These are phyloP conservation scores for Pterostichus madidus DNA, from an alignment of 2,888 invertebrate species.

Conservation along the genomic window DNA sequence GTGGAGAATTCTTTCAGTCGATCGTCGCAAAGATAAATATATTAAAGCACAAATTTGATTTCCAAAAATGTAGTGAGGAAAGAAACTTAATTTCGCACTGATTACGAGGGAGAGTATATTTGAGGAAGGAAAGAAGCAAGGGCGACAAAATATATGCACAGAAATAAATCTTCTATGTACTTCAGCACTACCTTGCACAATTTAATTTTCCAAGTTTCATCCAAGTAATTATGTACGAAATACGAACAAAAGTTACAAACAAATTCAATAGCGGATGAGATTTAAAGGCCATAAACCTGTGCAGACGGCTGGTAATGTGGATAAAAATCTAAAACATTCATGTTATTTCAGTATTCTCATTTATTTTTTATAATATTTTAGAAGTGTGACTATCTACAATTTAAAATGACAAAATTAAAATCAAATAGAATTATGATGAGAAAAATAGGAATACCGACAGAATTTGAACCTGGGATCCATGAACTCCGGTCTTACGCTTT, in stretches of 20 bases:
- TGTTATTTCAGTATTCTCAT: no score
- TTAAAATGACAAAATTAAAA: no score
- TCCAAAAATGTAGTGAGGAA: conserved; percentile 62
- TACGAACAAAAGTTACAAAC: conserved; percentile 59
- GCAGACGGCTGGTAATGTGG: background rate
- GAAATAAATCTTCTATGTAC: conserved; percentile 65
- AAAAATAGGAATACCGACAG: no score
- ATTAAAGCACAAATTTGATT: conserved; percentile 64
- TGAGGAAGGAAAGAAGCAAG: background rate
- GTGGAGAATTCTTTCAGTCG: conserved; percentile 42
- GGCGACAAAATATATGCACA: conserved; percentile 63
- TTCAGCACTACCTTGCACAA: conserved; percentile 64
- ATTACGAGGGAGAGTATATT: conserved; percentile 43
- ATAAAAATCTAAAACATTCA: no score
- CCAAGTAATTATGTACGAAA: conserved; percentile 58
- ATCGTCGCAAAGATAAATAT: conserved; percentile 62
- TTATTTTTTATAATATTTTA: no score
- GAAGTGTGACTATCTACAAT: no score
- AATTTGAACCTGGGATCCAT: no score
- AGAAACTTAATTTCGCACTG: conserved; percentile 62
- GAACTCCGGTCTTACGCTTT: no score
- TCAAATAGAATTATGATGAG: no score
- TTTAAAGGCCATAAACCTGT: conserved; percentile 35
- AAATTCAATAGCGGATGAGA: conserved; percentile 59
- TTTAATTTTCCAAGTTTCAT: conserved; percentile 62